phyloP scores from a whole-genome alignment of 2,797 vertebrate species.

The Psittacula echo region DNA sequence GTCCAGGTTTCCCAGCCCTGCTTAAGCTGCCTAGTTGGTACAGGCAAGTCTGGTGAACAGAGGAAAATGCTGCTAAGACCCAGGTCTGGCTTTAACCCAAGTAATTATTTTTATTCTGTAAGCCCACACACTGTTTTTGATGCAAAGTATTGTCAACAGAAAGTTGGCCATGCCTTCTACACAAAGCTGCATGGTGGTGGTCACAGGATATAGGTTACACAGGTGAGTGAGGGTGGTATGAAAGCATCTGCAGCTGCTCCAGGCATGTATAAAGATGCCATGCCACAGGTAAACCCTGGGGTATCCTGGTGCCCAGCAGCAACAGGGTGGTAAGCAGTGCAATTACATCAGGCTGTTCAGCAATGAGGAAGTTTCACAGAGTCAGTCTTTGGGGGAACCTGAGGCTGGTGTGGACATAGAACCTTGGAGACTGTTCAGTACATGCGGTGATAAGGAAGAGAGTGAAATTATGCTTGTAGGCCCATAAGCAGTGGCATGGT shows the following conservation, averaged over 20 bases:
- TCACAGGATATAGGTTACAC: neutral
- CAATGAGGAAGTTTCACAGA: neutral
- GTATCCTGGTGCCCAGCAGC: neutral
- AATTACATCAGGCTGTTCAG: neutral
- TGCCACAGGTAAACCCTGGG: too few species aligned
- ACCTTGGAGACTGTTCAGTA: neutral
- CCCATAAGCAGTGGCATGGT: neutral
- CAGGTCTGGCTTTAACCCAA: neutral
- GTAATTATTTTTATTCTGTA: neutral
- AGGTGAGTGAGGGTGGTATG: neutral
- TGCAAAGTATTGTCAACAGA: neutral
- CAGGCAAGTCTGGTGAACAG: neutral
- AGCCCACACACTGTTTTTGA: neutral
- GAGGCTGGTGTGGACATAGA: neutral
- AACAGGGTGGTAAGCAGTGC: fast-evolving
- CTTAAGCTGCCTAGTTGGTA: neutral
- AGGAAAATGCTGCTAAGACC: neutral
- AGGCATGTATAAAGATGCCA: neutral
- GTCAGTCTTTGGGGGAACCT: neutral
- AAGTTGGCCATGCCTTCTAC: neutral
- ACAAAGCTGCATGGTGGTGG: neutral
- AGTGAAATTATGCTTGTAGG: neutral
- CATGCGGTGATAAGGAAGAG: neutral
- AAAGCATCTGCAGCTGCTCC: neutral
- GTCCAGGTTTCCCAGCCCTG: neutral